Conservation (phyloP, 2,888 invertebrate genomes). For the Heliconius hortense region DNA sequence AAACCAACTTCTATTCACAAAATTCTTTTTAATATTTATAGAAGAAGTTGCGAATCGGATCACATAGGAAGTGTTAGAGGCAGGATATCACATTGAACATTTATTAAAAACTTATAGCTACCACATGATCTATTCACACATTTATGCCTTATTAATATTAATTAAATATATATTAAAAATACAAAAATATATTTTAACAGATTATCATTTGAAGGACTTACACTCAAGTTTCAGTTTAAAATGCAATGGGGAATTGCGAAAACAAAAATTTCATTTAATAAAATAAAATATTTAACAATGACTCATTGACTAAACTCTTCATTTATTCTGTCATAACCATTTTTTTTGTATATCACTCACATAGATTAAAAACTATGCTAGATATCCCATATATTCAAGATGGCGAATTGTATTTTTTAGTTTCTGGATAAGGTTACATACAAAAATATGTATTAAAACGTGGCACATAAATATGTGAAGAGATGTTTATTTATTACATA, state of each 20-base stretch:
- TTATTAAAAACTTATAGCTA: constrained; percentile 58
- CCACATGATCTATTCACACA: constrained; percentile 39
- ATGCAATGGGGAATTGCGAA: not conserved
- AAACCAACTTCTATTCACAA: constrained; percentile 53
- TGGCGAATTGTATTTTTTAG: not conserved
- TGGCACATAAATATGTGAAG: constrained; percentile 36
- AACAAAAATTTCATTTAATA: not conserved
- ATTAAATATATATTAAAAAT: not conserved
- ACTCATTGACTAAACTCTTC: not conserved
- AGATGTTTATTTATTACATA: constrained; percentile 25
- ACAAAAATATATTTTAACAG: not conserved
- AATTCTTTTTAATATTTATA: constrained; percentile 67
- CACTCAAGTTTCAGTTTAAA: not conserved
- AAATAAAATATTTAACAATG: not conserved
- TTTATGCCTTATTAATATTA: constrained; percentile 23
- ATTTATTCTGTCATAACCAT: not conserved
- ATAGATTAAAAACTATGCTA: not conserved
- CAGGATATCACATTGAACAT: constrained; percentile 81
- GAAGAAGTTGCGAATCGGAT: constrained; percentile 67
- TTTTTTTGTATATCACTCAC: not conserved
- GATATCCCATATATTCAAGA: not conserved
- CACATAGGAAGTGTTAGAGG: constrained; percentile 77
- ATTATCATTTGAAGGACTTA: not conserved
- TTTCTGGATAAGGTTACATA: not conserved
- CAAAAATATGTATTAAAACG: not conserved